phyloP scores from a whole-genome alignment of 2,888 invertebrate genomes.

The Masnerella sp. region DNA sequence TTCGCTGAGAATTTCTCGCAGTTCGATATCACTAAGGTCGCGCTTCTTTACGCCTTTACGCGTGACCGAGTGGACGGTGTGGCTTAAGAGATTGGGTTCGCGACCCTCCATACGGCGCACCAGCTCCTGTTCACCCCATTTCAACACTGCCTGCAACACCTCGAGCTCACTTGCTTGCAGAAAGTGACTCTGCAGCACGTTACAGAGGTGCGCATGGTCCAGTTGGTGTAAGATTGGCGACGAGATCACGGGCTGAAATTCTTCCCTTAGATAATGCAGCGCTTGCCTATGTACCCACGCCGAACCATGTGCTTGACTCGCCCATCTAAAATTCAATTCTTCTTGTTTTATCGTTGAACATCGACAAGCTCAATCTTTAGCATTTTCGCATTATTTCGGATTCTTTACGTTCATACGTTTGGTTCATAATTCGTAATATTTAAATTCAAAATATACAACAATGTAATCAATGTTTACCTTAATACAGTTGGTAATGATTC shows the following conservation, averaged over 20 bases:
- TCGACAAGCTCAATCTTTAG: too few relatives aligned
- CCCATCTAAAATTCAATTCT: conserved; percentile 81
- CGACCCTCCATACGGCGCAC: conserved; percentile 90
- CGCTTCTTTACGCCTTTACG: conserved; percentile 90
- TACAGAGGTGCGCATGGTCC: conserved; percentile 86
- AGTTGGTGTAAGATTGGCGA: conserved; percentile 87
- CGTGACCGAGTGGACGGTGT: conserved; percentile 94
- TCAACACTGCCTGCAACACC: conserved; percentile 89
- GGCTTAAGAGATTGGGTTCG: conserved; percentile 93
- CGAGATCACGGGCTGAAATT: conserved; percentile 88
- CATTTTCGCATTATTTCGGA: too few relatives aligned
- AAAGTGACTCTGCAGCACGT: conserved; percentile 88
- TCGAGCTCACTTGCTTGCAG: conserved; percentile 93
- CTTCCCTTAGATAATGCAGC: conserved; percentile 93
- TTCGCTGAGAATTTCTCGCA: conserved; percentile 90
- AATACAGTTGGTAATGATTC: conserved; percentile 92
- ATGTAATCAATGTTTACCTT: conserved; percentile 77
- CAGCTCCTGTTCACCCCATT: conserved; percentile 93
- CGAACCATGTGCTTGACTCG: conserved; percentile 92
- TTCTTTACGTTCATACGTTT: too few relatives aligned
- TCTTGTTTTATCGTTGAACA: too few relatives aligned
- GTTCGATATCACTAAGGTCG: conserved; percentile 90
- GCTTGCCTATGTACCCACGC: conserved; percentile 95
- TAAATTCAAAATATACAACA: too few relatives aligned
- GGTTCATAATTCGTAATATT: too few relatives aligned